These are phyloP conservation scores for Pipistrellus nathusii DNA, from an alignment of 2,797 vertebrate species.

Conservation along the genomic window DNA sequence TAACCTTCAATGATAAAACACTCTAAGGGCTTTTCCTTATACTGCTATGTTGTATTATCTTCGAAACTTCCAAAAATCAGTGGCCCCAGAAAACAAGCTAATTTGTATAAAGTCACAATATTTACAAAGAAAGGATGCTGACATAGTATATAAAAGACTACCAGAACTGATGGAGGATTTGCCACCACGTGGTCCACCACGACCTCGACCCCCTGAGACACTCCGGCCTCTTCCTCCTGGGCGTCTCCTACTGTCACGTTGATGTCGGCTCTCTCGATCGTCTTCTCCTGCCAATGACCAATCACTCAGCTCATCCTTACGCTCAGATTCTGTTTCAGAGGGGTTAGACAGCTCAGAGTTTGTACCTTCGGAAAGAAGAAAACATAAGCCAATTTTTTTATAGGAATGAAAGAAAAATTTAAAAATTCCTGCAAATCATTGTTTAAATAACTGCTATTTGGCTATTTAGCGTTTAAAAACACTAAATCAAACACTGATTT, in stretches of 20 bases:
- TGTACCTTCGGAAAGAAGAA: slow-evolving; percentile 89
- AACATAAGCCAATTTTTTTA: slow-evolving; percentile 60
- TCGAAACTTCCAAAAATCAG: slow-evolving; percentile 7
- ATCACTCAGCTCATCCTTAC: slow-evolving; percentile 97
- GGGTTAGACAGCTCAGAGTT: slow-evolving; percentile 98
- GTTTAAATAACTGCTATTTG: slow-evolving; percentile 15
- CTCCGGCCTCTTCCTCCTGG: slow-evolving; percentile 93
- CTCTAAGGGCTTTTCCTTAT: not conserved
- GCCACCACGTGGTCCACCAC: slow-evolving; percentile 92
- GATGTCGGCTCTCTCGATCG: slow-evolving; percentile 91
- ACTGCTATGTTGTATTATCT: not conserved
- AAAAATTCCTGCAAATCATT: slow-evolving; percentile 25
- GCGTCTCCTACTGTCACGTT: slow-evolving; percentile 90
- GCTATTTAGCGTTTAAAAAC: not conserved
- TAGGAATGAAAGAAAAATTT: not conserved
- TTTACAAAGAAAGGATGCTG: slow-evolving; percentile 60
- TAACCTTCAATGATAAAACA: slow-evolving; percentile 45
- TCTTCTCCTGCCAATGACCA: slow-evolving; percentile 97
- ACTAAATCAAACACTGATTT: not conserved
- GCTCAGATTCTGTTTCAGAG: slow-evolving; percentile 98
- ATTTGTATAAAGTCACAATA: slow-evolving; percentile 24
- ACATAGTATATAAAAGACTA: slow-evolving; percentile 83
- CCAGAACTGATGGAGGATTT: slow-evolving; percentile 94
- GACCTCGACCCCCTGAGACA: slow-evolving; percentile 92
- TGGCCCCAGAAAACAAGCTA: not conserved